Evolutionary conservation across 2,113 vertebrate species (phyloP).

Genomic region (Urocolius indicus): DNA sequence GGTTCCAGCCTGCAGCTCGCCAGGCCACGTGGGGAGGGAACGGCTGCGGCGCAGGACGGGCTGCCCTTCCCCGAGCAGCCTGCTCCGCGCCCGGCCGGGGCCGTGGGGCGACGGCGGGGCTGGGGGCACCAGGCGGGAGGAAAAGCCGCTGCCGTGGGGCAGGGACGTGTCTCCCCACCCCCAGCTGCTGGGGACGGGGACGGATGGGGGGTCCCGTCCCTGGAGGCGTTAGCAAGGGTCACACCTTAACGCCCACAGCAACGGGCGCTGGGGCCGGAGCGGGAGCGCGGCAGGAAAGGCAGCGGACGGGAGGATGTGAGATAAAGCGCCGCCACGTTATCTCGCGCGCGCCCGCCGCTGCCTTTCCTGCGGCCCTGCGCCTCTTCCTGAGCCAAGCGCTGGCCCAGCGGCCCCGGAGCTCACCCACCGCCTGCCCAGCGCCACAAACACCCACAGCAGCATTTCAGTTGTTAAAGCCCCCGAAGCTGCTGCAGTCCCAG

Average conservation of each 20-base stretch:
- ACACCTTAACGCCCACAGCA: conserved; percentile 4
- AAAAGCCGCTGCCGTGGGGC: neutral
- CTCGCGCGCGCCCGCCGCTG: neutral
- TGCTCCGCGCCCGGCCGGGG: fast-evolving
- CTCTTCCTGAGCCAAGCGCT: conserved; percentile 21
- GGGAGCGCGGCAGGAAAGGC: conserved; percentile 48
- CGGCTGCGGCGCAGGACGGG: neutral
- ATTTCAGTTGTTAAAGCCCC: too few relatives aligned
- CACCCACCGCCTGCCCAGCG: too few relatives aligned
- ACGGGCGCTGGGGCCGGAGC: neutral
- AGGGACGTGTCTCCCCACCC: neutral
- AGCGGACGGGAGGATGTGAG: conserved; percentile 62
- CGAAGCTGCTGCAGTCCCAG: too few relatives aligned
- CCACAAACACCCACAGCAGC: too few relatives aligned
- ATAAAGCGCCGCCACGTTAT: conserved; percentile 49
- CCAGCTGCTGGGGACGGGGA: neutral
- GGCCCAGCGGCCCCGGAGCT: fast-evolving
- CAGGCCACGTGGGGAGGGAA: conserved; percentile 19
- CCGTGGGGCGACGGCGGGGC: fast-evolving
- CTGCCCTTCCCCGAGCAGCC: neutral
- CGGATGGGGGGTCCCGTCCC: neutral
- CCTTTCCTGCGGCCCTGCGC: conserved; percentile 53
- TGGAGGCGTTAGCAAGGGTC: neutral
- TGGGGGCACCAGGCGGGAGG: neutral
- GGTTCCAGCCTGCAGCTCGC: conserved; percentile 47